A percentile compares a stretch with the other conserved stretches of the same genome.
phyloP scores from a whole-genome alignment of 2,888 invertebrate genomes.

The Dynastes grantii region DNA sequence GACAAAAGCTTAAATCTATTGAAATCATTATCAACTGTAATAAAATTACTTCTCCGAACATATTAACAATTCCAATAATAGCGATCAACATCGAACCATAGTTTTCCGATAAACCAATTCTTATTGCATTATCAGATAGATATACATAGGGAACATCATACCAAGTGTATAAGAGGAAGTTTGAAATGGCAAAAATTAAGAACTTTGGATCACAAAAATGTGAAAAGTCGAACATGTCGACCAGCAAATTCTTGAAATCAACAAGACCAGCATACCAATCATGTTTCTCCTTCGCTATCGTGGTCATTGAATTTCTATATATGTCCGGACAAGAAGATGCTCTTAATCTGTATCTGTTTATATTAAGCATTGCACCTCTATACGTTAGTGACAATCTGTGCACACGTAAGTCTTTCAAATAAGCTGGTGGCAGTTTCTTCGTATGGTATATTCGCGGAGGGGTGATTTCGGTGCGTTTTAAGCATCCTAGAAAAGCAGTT shows the following conservation, averaged over 20 bases:
- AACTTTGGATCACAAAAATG: constrained; percentile 84
- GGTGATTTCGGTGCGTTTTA: constrained; percentile 72
- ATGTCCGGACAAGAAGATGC: constrained; percentile 95
- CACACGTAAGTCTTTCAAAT: constrained; percentile 81
- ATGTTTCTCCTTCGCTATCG: constrained; percentile 85
- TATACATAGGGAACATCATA: constrained; percentile 96
- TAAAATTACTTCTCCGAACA: constrained; percentile 85
- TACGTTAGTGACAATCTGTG: constrained; percentile 87
- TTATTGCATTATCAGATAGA: constrained; percentile 85
- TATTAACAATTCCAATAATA: constrained; percentile 90
- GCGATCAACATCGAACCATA: constrained; percentile 88
- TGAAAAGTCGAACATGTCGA: constrained; percentile 87
- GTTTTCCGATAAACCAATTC: constrained; percentile 81
- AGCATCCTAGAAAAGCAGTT: constrained; percentile 74
- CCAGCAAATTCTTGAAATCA: constrained; percentile 84
- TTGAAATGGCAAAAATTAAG: constrained; percentile 87
- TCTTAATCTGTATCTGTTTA: constrained; percentile 84
- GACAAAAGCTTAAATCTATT: background rate
- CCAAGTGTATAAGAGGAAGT: constrained; percentile 93
- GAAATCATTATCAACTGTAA: background rate
- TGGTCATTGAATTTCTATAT: constrained; percentile 88
- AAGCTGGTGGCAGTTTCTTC: constrained; percentile 75
- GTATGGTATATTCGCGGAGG: constrained; percentile 67
- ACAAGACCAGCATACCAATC: constrained; percentile 83
- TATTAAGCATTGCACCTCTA: constrained; percentile 83